Conservation (phyloP, 92 coral and sea anemone species). For the Phenganax subtilis region DNA sequence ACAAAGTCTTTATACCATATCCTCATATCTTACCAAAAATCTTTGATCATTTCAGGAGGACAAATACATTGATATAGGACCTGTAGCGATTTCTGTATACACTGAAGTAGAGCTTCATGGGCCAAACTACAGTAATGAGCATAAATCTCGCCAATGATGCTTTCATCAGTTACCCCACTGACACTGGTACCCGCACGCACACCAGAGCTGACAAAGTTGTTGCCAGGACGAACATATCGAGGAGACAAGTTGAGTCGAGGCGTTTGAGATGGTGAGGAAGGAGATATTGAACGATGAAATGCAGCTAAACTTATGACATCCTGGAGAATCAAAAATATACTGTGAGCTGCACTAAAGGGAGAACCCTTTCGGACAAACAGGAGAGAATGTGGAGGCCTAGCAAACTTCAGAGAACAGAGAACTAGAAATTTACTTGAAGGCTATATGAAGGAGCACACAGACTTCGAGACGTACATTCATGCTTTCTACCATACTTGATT, state of each 20-base stretch:
- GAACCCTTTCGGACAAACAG: neutral
- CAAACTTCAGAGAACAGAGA: too few species aligned
- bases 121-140: slow-evolving; percentile 91
- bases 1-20: too few species aligned
- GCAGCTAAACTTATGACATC: slow-evolving; percentile 79
- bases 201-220: slow-evolving; percentile 63
- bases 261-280: slow-evolving; percentile 69
- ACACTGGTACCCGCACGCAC: slow-evolving; percentile 80
- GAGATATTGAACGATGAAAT: slow-evolving; percentile 81
- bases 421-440: too few species aligned
- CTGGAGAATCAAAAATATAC: slow-evolving; percentile 42
- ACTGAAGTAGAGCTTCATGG: slow-evolving; percentile 67
- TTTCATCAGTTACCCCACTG: slow-evolving; percentile 95
- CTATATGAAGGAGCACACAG: too few species aligned
- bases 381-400: too few species aligned
- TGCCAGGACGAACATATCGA: slow-evolving; percentile 62
- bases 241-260: slow-evolving; percentile 76
- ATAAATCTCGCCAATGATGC: slow-evolving; percentile 88
- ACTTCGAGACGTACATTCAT: too few species aligned
- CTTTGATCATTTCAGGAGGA: slow-evolving; percentile 25
- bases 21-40: neutral
- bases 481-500: too few species aligned
- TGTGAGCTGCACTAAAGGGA: too few species aligned
- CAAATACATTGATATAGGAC: slow-evolving; percentile 78
- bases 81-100: slow-evolving; percentile 64